Evolutionary conservation across 2,113 vertebrate species (phyloP), one percentile per base, ranked within the genome.

Genomic region (Sander lucioperca): DNA sequence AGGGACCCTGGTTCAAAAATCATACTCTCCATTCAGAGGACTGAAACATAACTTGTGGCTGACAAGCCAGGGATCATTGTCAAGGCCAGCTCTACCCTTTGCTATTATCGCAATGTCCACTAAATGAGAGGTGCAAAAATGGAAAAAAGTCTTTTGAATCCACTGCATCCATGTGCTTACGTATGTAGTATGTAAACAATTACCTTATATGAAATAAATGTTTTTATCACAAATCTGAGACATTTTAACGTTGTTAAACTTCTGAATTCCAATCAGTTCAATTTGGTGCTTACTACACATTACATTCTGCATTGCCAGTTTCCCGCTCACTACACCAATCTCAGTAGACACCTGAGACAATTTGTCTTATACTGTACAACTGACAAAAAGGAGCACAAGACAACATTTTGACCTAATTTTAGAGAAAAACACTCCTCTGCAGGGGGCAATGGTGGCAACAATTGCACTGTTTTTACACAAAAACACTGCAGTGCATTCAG

Each of bases 131-230:
- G 83, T 89, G 77, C 89, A 88, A 87, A 90, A 89, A 82, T 83
- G 83, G 77, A 21, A 79, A 87, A 75, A 85, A 74, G 76, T 91
- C 70, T 93, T 84, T 93, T 90, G 80, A 91, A 87, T 92, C 91
- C 92, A 91, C 88, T 93, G 82, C 92, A 91, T 93, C 89, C 86
- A 88, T 93, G 90, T 93, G 88, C 92, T 95, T 93, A 88, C 84
- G 63, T 93, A 94, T 95, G 94, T 94, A 94, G 92, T 95, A 92
- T 95, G 95, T 95, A 94, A 94, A 94, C 92, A 92, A 89, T 91
- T 93, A 93, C 91, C 94, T 94, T 95, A 95, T 87, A 88, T 92
- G 70, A 92, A 95, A 96, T 95, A 95, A 96, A 96, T 91, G 90
- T 94, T 95, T 96, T 95, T 94, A 95, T 95, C 89, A 91, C 92